A percentile compares a stretch with the other conserved stretches of the same genome.
phyloP scores from a whole-genome alignment of 2,113 vertebrate species.

The Ptychochromis oligacanthus region DNA sequence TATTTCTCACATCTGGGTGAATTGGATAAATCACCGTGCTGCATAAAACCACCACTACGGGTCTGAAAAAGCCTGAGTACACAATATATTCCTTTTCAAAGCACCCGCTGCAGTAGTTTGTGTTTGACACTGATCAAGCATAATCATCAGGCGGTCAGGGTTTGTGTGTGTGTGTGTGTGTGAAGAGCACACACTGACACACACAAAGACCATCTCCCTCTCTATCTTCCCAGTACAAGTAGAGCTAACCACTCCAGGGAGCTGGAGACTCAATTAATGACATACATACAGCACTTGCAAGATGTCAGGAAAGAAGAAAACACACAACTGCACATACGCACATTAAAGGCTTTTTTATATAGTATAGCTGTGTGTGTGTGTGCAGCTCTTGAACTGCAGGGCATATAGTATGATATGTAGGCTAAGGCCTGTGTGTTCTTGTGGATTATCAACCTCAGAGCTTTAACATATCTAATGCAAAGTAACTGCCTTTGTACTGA shows the following conservation, averaged over 20 bases:
- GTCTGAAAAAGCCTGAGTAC: constrained; percentile 64
- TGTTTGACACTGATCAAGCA: constrained; percentile 80
- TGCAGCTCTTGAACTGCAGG: background rate
- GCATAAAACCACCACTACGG: constrained; percentile 53
- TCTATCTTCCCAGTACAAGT: constrained; percentile 64
- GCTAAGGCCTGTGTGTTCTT: constrained; percentile 29
- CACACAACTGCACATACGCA: constrained; percentile 64
- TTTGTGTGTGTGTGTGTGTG: constrained; percentile 24
- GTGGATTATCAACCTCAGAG: constrained; percentile 28
- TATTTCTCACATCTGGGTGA: constrained; percentile 58
- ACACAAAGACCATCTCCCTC: constrained; percentile 56
- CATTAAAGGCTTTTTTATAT: constrained; percentile 66
- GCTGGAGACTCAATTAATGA: constrained; percentile 79
- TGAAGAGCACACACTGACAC: constrained; percentile 35
- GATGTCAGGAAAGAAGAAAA: constrained; percentile 63
- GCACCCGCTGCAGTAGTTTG: constrained; percentile 72
- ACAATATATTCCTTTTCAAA: constrained; percentile 76
- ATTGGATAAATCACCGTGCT: constrained; percentile 60
- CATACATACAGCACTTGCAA: constrained; percentile 73
- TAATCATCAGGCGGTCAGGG: constrained; percentile 74
- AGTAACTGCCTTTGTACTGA: background rate
- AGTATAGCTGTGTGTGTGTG: constrained; percentile 5
- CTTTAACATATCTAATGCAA: background rate
- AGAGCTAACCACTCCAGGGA: constrained; percentile 78
- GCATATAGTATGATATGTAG: constrained; percentile 36